phyloP scores from a whole-genome alignment of 1,140 invertebrate species.

The Lordiphosa mommai region DNA sequence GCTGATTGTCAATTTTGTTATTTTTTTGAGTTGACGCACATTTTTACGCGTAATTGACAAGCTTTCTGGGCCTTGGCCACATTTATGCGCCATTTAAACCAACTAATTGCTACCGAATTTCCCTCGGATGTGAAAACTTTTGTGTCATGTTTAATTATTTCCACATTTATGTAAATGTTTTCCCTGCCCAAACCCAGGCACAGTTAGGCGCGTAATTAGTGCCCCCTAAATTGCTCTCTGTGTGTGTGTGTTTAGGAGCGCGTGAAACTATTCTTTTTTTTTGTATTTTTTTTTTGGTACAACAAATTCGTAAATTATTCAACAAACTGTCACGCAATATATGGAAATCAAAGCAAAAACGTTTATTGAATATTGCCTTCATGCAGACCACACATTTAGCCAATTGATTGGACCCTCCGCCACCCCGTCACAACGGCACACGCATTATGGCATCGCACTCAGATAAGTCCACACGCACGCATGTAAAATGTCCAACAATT shows the following conservation, averaged over 20 bases:
- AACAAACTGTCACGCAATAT: constrained; percentile 77
- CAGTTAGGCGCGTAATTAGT: constrained; percentile 65
- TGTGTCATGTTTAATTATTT: constrained; percentile 76
- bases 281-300: constrained; percentile 9
- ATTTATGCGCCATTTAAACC: constrained; percentile 78
- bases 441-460: constrained; percentile 8
- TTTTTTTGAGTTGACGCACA: constrained; percentile 11
- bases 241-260: constrained; percentile 75
- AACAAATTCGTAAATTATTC: constrained; percentile 71
- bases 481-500: constrained; percentile 65
- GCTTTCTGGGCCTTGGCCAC: constrained; percentile 43
- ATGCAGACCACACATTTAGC: constrained; percentile 45
- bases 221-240: constrained; percentile 63
- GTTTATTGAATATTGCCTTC: constrained; percentile 27
- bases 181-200: constrained; percentile 13
- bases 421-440: neutral
- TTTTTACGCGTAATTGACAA: constrained; percentile 72
- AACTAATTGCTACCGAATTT: constrained; percentile 71
- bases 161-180: constrained; percentile 72
- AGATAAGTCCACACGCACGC: constrained; percentile 35
- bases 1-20: neutral
- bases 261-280: constrained; percentile 45
- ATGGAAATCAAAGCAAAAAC: constrained; percentile 57
- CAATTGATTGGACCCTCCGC: constrained; percentile 53
- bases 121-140: constrained; percentile 55